A percentile compares a stretch with the other conserved stretches of the same genome.
Conservation (phyloP, 92 coral and sea anemone genomes). For the Virgularia gustaviana region DNA sequence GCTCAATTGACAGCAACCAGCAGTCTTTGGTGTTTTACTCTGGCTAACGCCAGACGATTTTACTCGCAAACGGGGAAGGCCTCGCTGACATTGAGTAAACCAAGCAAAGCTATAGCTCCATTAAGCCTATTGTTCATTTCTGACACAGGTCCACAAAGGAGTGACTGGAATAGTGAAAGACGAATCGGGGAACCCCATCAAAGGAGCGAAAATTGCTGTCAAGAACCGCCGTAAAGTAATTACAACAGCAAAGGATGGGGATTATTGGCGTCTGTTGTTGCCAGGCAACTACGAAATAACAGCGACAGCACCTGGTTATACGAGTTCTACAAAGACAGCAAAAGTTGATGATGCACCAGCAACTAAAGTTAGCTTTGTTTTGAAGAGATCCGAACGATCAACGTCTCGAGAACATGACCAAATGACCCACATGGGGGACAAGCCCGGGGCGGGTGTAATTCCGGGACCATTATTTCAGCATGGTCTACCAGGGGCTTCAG, state of each 20-base stretch:
- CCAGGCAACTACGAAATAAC: slow-evolving; percentile 88
- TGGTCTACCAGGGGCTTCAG: slow-evolving; percentile 29
- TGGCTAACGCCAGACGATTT: no score
- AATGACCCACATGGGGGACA: slow-evolving; percentile 30
- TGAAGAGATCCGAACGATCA: slow-evolving; percentile 51
- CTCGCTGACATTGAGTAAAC: no score
- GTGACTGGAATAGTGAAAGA: slow-evolving; percentile 88
- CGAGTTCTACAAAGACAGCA: slow-evolving; percentile 58
- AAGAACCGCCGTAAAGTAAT: slow-evolving; percentile 68
- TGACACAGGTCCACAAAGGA: slow-evolving; percentile 82
- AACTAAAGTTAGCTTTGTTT: slow-evolving; percentile 57
- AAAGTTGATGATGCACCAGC: slow-evolving; percentile 65
- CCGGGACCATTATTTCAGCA: slow-evolving; percentile 38
- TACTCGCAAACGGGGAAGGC: no score
- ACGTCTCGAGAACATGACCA: slow-evolving; percentile 1
- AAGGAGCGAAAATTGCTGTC: slow-evolving; percentile 66
- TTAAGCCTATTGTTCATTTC: slow-evolving; percentile 10
- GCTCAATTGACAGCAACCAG: no score
- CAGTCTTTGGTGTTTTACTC: no score
- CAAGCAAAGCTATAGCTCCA: slow-evolving; percentile 17
- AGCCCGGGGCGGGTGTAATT: slow-evolving; percentile 41
- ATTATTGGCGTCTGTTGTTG: slow-evolving; percentile 88
- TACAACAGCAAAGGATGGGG: slow-evolving; percentile 72
- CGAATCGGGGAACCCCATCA: slow-evolving; percentile 67
- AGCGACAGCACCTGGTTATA: slow-evolving; percentile 75